Evolutionary conservation across 1,140 invertebrate genomes (phyloP), one percentile per base, ranked within the genome.

Genomic region (Macrosteles quadrilineatus): DNA sequence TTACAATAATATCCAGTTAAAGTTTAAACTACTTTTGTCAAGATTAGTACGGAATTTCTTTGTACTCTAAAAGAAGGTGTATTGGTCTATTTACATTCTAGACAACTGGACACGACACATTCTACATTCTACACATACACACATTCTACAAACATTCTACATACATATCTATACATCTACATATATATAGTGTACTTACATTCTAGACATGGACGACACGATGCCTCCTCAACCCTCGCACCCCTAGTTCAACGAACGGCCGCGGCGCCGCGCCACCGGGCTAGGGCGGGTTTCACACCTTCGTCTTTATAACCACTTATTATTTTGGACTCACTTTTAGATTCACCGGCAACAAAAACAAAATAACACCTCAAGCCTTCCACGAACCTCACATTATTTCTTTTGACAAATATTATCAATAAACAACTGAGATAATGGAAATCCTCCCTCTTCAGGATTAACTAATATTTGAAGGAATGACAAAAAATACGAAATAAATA

Each of bases 351-450:
- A 11, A 59, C 55, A 59, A 59, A 59, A 59, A 59, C 55, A 25
- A 59, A 59, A 59, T 59, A 59, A 59, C 55, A 59, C 55, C 55
- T 59, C 55, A 30, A 59, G 27, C 55, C 55, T 59, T 59, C 55
- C 55, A 27, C 55, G 27, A 59, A 59, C 55, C 55, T n/a, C 25
- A 29, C 55, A 59, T 59, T 59, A 21, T 29, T 59, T 50, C 14
- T 50, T 14, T 27, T 6, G 55, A 59, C 55, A 59, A 59, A 59
- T 59, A 59, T 59, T 59, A 30, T 59, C 55, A 30, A 59, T 59
- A 59, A 59, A 59, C 21, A 11, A 50, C 14, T 21, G 4, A n/a
- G n/a, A 4, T 17, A 19, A 50, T 19, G 14, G 47, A 21, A 50
- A 50, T 19, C 21, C 47, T 17, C 21, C 47, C 47, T 21, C n/a